These are phyloP conservation scores for Endotricha flammealis DNA, from an alignment of 2,888 invertebrate species.

Conservation along the genomic window DNA sequence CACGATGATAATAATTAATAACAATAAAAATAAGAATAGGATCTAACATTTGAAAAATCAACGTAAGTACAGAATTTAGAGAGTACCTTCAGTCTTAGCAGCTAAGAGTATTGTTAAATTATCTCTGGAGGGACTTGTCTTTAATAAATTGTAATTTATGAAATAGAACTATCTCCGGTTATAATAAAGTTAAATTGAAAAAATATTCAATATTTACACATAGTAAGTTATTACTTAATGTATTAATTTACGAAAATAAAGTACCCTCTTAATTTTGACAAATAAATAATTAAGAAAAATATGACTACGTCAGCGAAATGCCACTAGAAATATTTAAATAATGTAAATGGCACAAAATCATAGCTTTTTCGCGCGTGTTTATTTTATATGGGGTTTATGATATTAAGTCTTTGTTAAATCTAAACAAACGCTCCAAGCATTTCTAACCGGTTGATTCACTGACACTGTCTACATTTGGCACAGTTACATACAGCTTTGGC, in stretches of 20 bases:
- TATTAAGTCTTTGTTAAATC: slow-evolving; percentile 11
- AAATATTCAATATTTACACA: slow-evolving; percentile 57
- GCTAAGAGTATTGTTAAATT: slow-evolving; percentile 68
- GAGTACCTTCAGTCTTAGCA: slow-evolving; percentile 69
- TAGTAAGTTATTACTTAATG: slow-evolving; percentile 37
- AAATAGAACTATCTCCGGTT: slow-evolving; percentile 53
- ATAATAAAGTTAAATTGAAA: slow-evolving; percentile 49
- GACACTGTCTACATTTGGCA: slow-evolving; percentile 37
- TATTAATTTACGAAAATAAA: slow-evolving; percentile 47
- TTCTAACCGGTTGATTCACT: slow-evolving; percentile 27
- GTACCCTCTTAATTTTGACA: slow-evolving; percentile 26
- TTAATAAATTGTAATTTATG: slow-evolving; percentile 55
- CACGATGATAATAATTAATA: slow-evolving; percentile 35
- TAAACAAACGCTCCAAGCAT: slow-evolving; percentile 23
- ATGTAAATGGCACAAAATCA: slow-evolving; percentile 42
- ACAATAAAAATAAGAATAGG: slow-evolving; percentile 26
- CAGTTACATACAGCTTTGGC: slow-evolving; percentile 41
- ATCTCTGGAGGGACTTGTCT: slow-evolving; percentile 70
- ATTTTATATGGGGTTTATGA: slow-evolving; percentile 32
- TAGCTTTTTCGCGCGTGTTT: too few species aligned
- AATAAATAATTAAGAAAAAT: slow-evolving; percentile 15
- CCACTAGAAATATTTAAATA: slow-evolving; percentile 23
- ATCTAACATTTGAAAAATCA: slow-evolving; percentile 28
- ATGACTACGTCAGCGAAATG: too few species aligned
- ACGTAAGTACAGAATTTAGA: slow-evolving; percentile 41